Base-by-base conservation (phyloP, 2,797 vertebrate genomes). In the Pipistrellus kuhlii region DNA sequence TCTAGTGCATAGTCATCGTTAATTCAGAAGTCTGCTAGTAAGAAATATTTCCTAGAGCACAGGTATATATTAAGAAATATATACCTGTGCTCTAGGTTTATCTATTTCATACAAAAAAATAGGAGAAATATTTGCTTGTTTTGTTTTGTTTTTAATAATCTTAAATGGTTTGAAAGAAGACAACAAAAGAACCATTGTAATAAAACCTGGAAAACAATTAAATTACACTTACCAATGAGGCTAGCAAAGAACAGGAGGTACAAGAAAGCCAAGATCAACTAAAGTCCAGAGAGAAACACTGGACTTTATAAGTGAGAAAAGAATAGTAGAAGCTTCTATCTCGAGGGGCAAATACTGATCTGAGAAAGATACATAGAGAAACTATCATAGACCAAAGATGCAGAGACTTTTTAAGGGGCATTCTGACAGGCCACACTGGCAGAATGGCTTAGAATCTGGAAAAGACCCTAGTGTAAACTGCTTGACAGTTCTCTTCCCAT, bases 181-280 rank as follows among this genome's bases (percentile, higher is more conserved):
- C 84, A 93, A 27, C 11, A 83, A 85, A 95, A 81, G 23, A 84
- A 5, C 35, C 83, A 59, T 32, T 81, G 27, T 88, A 85, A 73
- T 46, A 84, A 64, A 85, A 78, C 1, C 23, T 81, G 35, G 23
- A 71, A 90, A 90, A 41, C 30, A 57, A 38, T n/a, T 23, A 90
- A 92, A 55, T 82, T 35, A 64, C 18, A 27, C 2, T 75, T 73
- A 27, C 90, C n/a, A 41, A 0, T 23, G 38, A 41, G 8, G 20
- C 2, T 77, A 77, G 55, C 32, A 82, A 95, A 88, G 46, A 78
- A 68, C 9, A 91, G 32, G 87, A 10, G 21, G 75, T 35, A 6
- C 32, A 53, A 73, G 14, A 46, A 81, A 88, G 44, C 23, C 7
- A 27, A 41, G 41, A 77, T 72, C 20, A 71, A 84, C 15, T 72